These are phyloP conservation scores for Tillus elongatus DNA, from an alignment of 2,888 invertebrate species.

Conservation along the genomic window DNA sequence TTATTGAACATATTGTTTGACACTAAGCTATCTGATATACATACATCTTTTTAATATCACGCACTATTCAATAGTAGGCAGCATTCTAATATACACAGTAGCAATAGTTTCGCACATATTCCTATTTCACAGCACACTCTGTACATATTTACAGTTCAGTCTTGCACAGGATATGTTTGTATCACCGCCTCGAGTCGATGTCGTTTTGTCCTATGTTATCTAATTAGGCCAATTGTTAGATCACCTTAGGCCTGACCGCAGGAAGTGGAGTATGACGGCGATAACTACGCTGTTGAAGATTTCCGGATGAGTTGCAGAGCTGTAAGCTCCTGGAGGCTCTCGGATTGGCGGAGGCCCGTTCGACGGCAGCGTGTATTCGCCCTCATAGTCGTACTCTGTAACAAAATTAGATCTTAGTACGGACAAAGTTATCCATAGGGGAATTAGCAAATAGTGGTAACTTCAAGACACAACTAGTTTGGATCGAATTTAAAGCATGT, in stretches of 20 bases:
- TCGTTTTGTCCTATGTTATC: conserved; percentile 9
- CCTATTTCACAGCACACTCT: too few species aligned
- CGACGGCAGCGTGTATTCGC: conserved; percentile 39
- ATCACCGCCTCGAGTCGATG: conserved; percentile 21
- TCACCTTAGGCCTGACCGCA: conserved; percentile 29
- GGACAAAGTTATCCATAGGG: too few species aligned
- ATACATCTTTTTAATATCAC: too few species aligned
- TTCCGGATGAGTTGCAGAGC: conserved; percentile 24
- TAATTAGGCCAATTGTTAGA: conserved; percentile 22
- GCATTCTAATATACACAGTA: too few species aligned
- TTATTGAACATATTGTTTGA: too few species aligned
- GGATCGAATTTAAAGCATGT: too few species aligned
- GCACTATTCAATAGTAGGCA: too few species aligned
- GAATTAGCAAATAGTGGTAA: too few species aligned
- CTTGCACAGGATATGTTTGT: conserved; percentile 32
- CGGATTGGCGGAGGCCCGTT: conserved; percentile 39
- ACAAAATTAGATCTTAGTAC: conserved; percentile 22
- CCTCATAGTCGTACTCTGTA: conserved; percentile 40
- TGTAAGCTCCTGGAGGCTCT: conserved; percentile 39
- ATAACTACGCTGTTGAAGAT: conserved; percentile 19
- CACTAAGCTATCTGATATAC: too few species aligned
- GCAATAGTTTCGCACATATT: too few species aligned
- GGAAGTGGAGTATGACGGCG: conserved; percentile 19
- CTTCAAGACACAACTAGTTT: too few species aligned
- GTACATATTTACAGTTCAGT: too few species aligned